Conservation (phyloP, 2,797 vertebrate species). For the Myiotriccus ornatus region DNA sequence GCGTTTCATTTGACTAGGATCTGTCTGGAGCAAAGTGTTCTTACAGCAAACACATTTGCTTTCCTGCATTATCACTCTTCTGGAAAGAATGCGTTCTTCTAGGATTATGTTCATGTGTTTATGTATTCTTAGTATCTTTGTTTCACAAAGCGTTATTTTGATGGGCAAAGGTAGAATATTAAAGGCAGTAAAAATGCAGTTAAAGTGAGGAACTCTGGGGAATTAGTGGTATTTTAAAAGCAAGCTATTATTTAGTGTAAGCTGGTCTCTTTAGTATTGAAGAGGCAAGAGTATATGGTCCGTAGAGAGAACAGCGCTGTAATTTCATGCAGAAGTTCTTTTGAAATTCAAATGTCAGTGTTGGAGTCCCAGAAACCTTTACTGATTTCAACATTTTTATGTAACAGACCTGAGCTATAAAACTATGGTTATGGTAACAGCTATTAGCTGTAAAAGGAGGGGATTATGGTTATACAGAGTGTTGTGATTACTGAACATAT, state of each 20-base stretch:
- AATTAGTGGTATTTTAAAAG: neutral
- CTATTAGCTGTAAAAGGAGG: neutral
- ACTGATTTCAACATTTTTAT: neutral
- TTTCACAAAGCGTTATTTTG: neutral
- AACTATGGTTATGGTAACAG: neutral
- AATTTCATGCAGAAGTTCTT: conserved; percentile 25
- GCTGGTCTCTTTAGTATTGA: neutral
- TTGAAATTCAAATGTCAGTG: conserved; percentile 23
- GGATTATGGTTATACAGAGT: neutral
- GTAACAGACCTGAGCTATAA: neutral
- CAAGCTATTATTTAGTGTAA: neutral
- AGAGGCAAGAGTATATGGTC: neutral
- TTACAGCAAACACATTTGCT: neutral
- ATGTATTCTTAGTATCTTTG: neutral
- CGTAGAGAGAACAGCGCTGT: neutral
- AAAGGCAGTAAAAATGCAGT: neutral
- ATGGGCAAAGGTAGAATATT: neutral
- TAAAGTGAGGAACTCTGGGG: neutral
- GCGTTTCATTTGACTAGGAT: neutral
- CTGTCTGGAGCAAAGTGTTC: neutral
- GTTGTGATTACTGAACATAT: neutral
- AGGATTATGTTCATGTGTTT: neutral
- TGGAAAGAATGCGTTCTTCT: neutral
- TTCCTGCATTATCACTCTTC: neutral
- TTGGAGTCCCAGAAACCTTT: neutral